Evolutionary conservation across 2,888 invertebrate genomes (phyloP), one percentile per base, ranked within the genome.

Genomic region (Macrosiphum euphorbiae): DNA sequence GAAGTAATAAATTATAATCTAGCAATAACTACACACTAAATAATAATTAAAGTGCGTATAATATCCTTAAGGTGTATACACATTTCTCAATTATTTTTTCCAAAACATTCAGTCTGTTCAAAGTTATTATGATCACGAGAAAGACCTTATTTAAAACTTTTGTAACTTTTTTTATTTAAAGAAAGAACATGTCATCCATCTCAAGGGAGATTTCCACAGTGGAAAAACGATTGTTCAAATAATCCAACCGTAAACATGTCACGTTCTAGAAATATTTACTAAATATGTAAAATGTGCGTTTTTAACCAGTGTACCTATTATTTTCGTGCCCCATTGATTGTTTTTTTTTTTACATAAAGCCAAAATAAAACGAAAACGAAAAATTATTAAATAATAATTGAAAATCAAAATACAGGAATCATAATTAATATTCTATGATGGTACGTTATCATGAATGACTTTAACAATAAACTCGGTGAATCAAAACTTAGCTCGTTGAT

Each of bases 141-240:
- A 88, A 88, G 58, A 58, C 58, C 58, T 88, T 58, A 58, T 88
- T 88, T 88, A 28, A 58, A 41, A 88, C 88, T 35, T 87, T n/a
- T 26, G 8, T 16, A 47, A n/a, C 35, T 52, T 88, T 88, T 55
- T 55, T 88, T 88, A 28, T 58, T 88, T 88, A 28, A 41, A 41
- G 41, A 41, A 55, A 58, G 28, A 88, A 58, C 41, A 88, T 88
- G 88, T 44, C 88, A 58, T 88, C 58, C 28, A 44, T 88, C 58
- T 88, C 88, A 41, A 58, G 88, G 44, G 44, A 88, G 26, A 58
- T 44, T 88, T 88, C 41, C 35, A 44, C n/a, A 0, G 16, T 7
- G 55, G 13, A 55, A 88, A 58, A 41, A 41, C 58, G 58, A 55
- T 41, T 88, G 35, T 88, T 88, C 58, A 58, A 88, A 44, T 58